Evolutionary conservation across 2,888 invertebrate genomes (phyloP).

Genomic region (Apomyelois bistriatella): DNA sequence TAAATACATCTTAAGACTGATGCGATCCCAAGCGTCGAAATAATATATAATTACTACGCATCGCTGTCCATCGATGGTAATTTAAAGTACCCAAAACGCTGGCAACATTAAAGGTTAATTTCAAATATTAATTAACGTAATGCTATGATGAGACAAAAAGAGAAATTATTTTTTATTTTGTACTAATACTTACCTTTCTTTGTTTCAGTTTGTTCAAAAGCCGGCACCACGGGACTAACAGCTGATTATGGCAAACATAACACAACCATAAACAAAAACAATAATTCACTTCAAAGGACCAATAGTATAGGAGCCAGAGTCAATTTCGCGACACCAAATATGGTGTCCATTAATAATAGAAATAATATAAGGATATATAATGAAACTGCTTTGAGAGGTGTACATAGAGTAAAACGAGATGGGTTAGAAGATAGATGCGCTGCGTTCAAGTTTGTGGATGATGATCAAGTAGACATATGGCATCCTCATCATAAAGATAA

Average conservation of each 20-base stretch:
- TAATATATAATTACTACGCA: no score
- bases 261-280: conserved; percentile 22
- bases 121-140: no score
- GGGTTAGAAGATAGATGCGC: conserved; percentile 42
- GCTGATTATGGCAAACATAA: conserved; percentile 51
- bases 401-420: conserved; percentile 35
- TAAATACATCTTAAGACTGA: no score
- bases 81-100: no score
- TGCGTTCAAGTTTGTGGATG: conserved; percentile 33
- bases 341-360: conserved; percentile 27
- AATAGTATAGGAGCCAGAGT: conserved; percentile 30
- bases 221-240: conserved; percentile 43
- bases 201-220: conserved; percentile 61
- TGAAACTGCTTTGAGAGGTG: conserved; percentile 1
- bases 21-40: no score
- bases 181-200: conserved; percentile 21
- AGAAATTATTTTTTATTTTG: background rate
- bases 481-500: conserved; percentile 49
- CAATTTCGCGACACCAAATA: conserved; percentile 8
- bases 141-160: no score
- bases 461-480: conserved; percentile 32
- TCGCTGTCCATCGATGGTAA: no score
- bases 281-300: conserved; percentile 31
- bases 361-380: conserved; percentile 22
- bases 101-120: no score